Evolutionary conservation across 2,797 vertebrate species (phyloP), one percentile per base, ranked within the genome.

Genomic region (Okamejei kenojei): DNA sequence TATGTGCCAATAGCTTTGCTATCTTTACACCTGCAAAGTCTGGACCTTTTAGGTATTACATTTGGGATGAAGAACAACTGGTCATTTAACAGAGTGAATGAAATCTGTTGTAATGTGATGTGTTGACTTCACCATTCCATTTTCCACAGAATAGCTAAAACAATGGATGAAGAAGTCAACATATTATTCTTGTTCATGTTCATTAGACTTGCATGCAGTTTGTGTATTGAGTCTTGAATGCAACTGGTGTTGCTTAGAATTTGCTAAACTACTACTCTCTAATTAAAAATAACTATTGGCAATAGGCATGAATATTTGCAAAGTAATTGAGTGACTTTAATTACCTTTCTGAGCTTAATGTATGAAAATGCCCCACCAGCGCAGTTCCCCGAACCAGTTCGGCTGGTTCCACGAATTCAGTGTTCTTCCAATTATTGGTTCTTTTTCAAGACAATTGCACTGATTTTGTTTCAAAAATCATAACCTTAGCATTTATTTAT

Each of bases 171-270:
- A 84, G 81, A 58, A 61, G 61, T 84, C 54, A 29, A 26, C 23
- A 84, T 84, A 29, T 29, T 84, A 26, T 58, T 84, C 45, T 84
- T 84, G 81, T 58, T 84, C 81, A 84, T 61, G 21, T 61, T 84
- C 45, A 45, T 45, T 82, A 82, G 58, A 29, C 58, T 26, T 82
- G 45, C 81, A 82, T 82, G 45, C 29, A 58, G 26, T 84, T 84
- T 54, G 29, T 84, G 45, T 13, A 26, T 54, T 29, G 45, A 58
- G 81, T 45, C 29, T 84, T 54, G 61, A 29, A 58, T 84, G 61
- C 54, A 26, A 54, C 4, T 26, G 45, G 35, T 29, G 80, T 45
- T 82, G 26, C 81, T 58, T 84, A 8, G 54, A 84, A 5, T 84
- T 84, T 58, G 10, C 81, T 58, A 61, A 58, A 54, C 19, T 5